Conservation (phyloP, 2,113 vertebrate genomes). For the Tricholaema leucomelas region DNA sequence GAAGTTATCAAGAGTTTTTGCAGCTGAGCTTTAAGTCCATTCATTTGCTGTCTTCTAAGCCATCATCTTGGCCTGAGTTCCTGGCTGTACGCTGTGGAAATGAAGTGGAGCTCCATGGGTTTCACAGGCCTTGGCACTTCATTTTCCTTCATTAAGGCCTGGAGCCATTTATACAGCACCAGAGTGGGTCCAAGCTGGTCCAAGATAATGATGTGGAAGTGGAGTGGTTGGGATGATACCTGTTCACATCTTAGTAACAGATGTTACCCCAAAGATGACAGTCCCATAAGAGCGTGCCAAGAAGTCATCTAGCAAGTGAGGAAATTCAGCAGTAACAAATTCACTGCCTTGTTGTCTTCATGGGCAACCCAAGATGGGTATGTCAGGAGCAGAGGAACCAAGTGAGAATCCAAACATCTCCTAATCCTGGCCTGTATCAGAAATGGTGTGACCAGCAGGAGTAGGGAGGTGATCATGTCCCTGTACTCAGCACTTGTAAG, state of each 20-base stretch:
- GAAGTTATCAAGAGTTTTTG: background rate
- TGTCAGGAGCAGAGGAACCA: background rate
- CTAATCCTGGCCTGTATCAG: too few relatives aligned
- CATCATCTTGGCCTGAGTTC: background rate
- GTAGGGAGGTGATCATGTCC: too few relatives aligned
- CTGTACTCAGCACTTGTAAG: too few relatives aligned
- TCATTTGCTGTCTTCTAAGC: background rate
- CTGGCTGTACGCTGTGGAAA: accelerated
- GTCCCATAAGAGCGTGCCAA: background rate
- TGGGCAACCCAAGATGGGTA: accelerated
- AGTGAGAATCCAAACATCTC: background rate
- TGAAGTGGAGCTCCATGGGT: background rate
- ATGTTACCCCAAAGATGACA: background rate
- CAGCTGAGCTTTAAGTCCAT: background rate
- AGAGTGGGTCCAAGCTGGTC: background rate
- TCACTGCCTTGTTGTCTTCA: accelerated
- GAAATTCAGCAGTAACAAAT: background rate
- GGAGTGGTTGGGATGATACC: background rate
- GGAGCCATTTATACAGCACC: accelerated
- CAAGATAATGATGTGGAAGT: background rate
- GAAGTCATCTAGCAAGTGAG: background rate
- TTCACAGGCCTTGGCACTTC: background rate
- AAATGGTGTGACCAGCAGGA: too few relatives aligned
- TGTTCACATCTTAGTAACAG: background rate
- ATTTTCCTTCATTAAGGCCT: background rate